Conservation (phyloP, 2,797 vertebrate species). For the Octomys mimax region DNA sequence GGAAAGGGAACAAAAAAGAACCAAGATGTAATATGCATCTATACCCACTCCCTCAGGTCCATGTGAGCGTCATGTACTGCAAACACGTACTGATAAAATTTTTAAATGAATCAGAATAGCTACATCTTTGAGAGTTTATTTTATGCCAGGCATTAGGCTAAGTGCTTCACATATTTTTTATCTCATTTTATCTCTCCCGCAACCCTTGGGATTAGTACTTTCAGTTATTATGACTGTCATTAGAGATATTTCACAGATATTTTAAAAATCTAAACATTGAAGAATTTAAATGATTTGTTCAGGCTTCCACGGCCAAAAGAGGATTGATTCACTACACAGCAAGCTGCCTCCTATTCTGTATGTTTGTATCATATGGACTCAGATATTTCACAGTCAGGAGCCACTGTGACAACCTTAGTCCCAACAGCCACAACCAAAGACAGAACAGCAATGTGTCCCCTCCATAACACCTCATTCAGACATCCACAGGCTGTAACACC, state of each 20-base stretch:
- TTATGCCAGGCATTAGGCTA: background rate
- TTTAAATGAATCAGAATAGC: background rate
- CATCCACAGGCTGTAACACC: background rate
- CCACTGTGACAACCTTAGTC: background rate
- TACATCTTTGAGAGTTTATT: constrained; percentile 11
- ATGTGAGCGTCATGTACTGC: background rate
- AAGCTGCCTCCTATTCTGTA: background rate
- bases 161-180: background rate
- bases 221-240: background rate
- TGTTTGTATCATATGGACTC: background rate
- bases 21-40: background rate
- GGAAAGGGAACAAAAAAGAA: background rate
- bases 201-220: background rate
- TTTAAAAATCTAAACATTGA: constrained; percentile 9
- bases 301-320: constrained; percentile 16
- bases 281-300: background rate
- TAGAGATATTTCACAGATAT: background rate
- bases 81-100: background rate
- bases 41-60: background rate
- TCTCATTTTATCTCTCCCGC: background rate
- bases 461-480: background rate
- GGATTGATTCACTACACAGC: background rate
- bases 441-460: background rate
- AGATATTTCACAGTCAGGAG: background rate
- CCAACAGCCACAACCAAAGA: background rate